Evolutionary conservation across 2,888 invertebrate genomes (phyloP), one percentile per base, ranked within the genome.

Genomic region (Fabriciana adippe): DNA sequence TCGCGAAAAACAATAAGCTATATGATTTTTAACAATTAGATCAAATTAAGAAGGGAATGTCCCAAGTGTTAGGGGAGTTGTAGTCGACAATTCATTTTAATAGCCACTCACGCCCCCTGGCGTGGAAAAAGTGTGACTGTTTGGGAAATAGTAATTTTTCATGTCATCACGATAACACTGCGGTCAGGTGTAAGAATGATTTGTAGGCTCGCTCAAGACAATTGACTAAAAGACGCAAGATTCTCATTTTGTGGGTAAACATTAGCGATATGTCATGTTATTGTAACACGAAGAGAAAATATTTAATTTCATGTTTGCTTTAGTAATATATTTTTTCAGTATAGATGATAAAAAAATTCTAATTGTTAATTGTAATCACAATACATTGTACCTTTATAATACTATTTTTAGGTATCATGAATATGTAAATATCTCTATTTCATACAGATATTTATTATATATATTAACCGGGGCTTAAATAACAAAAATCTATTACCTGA

Each of bases 151-250:
- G 88, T 83, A 86, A 92, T 91, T 92, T 92, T 92, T 92, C 92
- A 92, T 86, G 88, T 84, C 80, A 78, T 78, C 78, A 81, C 92
- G 91, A 91, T 92, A 92, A 87, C 83, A 73, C 71, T 73, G 78
- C 78, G 88, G 87, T 88, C 88, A 91, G 91, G 92, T 90, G 92
- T 87, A 87, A 82, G 84, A 90, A 89, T 92, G 91, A 92, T 92
- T 92, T 90, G 92, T 92, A 69, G 67, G 55, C 53, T 67, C 71
- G 66, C 64, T 72, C 70, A 72, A 74, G 71, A 69, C 65, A 69
- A 59, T 55, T 65, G 66, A 21, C 64, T 35, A 57, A 67, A 60
- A 60, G 55, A 68, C 51, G 21, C 31, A 41, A 18, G 53, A 53
- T 41, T 69, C 50, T 26, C 18, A 57, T 62, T 66, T 69, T 48